These are phyloP conservation scores for Pantala flavescens DNA, from an alignment of 1,140 invertebrate genomes.

Conservation along the genomic window DNA sequence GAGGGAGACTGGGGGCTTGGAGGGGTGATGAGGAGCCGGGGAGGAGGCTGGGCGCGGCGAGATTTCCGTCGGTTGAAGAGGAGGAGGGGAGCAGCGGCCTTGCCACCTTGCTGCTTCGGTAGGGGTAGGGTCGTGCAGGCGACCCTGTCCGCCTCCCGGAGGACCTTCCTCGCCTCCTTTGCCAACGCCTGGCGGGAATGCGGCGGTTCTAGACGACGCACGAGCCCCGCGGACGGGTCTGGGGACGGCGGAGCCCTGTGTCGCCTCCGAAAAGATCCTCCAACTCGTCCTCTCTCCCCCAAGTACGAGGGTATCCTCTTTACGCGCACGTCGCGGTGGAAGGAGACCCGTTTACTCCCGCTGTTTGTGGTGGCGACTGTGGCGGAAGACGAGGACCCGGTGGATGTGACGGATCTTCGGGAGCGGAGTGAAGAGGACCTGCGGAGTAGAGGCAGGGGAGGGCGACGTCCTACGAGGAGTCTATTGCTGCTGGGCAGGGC, in stretches of 20 bases:
- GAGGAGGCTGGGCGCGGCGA: neutral
- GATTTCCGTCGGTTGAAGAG: neutral
- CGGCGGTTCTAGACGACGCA: constrained; percentile 34
- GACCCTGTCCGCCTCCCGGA: constrained; percentile 52
- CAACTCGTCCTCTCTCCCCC: constrained; percentile 33
- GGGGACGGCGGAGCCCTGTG: constrained; percentile 37
- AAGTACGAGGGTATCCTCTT: constrained; percentile 51
- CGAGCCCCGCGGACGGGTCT: constrained; percentile 52
- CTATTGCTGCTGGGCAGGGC: neutral
- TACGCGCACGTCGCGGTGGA: constrained; percentile 79
- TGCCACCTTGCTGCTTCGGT: neutral
- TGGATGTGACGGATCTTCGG: neutral
- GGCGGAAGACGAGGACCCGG: neutral
- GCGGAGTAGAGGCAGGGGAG: neutral
- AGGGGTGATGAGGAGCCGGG: neutral
- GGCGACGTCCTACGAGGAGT: neutral
- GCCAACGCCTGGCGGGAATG: constrained; percentile 53
- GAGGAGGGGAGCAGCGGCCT: neutral
- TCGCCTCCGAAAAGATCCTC: constrained; percentile 36
- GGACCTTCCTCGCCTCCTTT: constrained; percentile 55
- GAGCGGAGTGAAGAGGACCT: neutral
- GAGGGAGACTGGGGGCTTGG: neutral
- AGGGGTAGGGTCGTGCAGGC: constrained; percentile 38
- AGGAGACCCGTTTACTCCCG: constrained; percentile 50
- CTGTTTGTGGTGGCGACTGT: neutral